These are phyloP conservation scores for Perodicticus potto DNA, from an alignment of 2,797 vertebrate genomes.

Conservation along the genomic window DNA sequence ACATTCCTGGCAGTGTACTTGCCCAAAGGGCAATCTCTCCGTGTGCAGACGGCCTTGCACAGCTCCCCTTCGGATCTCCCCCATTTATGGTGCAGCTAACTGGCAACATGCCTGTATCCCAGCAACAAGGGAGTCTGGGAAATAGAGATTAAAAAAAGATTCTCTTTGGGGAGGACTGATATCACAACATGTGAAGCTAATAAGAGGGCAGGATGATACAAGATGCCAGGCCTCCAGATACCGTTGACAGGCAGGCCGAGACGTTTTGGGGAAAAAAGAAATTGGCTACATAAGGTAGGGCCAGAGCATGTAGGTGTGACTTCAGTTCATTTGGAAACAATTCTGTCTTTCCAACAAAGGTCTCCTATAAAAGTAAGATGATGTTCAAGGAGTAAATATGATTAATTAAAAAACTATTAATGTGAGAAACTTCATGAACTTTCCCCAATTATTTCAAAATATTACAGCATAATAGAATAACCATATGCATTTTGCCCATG, in stretches of 20 bases:
- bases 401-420: not conserved
- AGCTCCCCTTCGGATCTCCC: too few relatives aligned
- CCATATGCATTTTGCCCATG: not conserved
- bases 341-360: not conserved
- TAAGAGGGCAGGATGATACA: not conserved
- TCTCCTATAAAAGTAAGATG: not conserved
- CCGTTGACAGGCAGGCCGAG: not conserved
- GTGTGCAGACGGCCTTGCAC: fast-evolving
- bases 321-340: not conserved
- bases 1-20: not conserved
- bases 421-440: not conserved
- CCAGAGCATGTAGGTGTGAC: not conserved
- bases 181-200: not conserved
- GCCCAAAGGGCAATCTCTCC: too few relatives aligned
- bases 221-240: not conserved
- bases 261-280: not conserved
- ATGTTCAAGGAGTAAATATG: not conserved
- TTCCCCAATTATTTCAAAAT: not conserved
- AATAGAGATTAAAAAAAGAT: not conserved
- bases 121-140: not conserved
- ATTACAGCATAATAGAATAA: not conserved
- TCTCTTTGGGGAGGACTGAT: not conserved
- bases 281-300: not conserved
- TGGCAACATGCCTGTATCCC: not conserved
- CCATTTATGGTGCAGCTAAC: fast-evolving